phyloP scores from a whole-genome alignment of 2,797 vertebrate species.

The Tolypeutes matacus region DNA sequence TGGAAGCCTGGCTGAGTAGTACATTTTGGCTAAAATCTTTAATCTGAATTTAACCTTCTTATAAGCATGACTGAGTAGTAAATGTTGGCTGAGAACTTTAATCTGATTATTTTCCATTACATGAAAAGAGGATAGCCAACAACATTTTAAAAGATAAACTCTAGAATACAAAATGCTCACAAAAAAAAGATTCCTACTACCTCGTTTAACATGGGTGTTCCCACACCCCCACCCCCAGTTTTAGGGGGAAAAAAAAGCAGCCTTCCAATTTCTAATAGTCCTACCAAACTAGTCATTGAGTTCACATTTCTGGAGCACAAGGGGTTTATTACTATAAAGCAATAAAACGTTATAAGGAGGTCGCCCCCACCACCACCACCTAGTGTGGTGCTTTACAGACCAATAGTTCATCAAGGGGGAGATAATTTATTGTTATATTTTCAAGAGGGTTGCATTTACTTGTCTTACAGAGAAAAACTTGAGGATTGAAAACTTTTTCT shows the following conservation, averaged over 20 bases:
- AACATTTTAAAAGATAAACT: constrained; percentile 36
- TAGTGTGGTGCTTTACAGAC: background rate
- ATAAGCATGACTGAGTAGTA: constrained; percentile 2
- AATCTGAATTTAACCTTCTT: constrained; percentile 55
- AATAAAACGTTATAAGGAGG: background rate
- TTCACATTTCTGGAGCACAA: background rate
- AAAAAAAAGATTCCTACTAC: background rate
- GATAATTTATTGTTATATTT: background rate
- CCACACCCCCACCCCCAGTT: background rate
- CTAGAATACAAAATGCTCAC: background rate
- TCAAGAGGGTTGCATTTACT: constrained; percentile 26
- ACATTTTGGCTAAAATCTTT: constrained; percentile 41
- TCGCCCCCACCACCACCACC: accelerated
- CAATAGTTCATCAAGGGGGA: background rate
- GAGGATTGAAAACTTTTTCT: constrained; percentile 17
- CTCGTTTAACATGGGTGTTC: background rate
- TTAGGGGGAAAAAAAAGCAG: background rate
- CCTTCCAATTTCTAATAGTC: background rate
- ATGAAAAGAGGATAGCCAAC: background rate
- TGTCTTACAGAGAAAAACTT: background rate
- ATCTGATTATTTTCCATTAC: background rate
- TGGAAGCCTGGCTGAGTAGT: background rate
- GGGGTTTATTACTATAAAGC: background rate
- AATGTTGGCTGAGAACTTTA: constrained; percentile 39
- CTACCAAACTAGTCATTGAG: background rate